phyloP scores from a whole-genome alignment of 2,113 vertebrate genomes.

The Thryonomys swinderianus region DNA sequence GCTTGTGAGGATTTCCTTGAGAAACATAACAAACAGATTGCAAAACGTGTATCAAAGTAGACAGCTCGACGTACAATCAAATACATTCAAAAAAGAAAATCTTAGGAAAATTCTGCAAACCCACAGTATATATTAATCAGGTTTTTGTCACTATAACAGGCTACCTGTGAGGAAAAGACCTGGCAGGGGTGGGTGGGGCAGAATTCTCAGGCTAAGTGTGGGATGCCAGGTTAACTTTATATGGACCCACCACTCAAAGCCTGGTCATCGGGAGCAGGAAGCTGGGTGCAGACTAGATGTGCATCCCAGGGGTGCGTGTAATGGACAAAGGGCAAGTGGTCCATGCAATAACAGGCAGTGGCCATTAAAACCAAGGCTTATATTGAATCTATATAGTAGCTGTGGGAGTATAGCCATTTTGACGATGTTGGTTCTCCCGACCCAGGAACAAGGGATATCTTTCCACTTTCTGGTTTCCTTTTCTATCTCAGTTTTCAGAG shows the following conservation, averaged over 20 bases:
- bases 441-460: no score
- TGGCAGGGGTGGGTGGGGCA: background rate
- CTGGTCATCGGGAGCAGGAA: background rate
- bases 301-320: no score
- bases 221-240: no score
- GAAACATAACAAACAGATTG: background rate
- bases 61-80: background rate
- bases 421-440: no score
- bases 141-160: background rate
- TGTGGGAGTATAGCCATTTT: no score
- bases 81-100: slow-evolving; percentile 12
- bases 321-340: background rate
- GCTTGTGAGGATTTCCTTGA: background rate
- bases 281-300: background rate
- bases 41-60: background rate
- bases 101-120: background rate
- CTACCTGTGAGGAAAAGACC: no score
- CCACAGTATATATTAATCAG: background rate
- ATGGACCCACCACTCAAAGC: background rate
- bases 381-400: no score
- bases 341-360: no score
- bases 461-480: no score
- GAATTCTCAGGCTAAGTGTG: background rate
- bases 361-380: no score
- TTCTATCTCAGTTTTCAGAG: no score